Base-by-base conservation (phyloP, 2,113 vertebrate genomes). In the Cricetomys ansorgei region DNA sequence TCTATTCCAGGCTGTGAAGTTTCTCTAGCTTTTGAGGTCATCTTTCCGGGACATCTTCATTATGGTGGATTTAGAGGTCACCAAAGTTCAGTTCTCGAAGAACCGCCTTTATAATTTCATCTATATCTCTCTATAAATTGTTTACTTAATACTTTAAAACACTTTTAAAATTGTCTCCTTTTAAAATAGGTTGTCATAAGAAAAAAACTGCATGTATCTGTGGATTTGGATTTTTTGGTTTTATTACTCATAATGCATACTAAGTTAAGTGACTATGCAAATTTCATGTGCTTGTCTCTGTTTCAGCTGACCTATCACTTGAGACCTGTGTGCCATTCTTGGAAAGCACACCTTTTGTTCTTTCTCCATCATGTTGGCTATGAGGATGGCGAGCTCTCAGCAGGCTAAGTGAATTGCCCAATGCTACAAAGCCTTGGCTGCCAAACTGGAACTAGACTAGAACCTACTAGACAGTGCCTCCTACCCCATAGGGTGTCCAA, bases 1-100 rank as follows among this genome's bases (percentile, higher is more conserved):
- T 67, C 70, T 75, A 12, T 84, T 92, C 89, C 88, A 53, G 50
- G 69, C 88, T 93, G 70, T 31, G 57, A 77, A 91, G 31, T 80
- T 92, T 85, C 81, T 89, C 31, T 69, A 91, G 50, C 40, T 70
- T 94, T 92, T 89, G 88, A 13, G 64, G 9, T 85, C 45, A 48
- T 45, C 1, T 45, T 88, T 70, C 37, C 23, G 19, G 72, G 88
- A 92, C 13, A 53, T 92, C 31, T 92, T 95, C 73, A 40, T n/a
- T 31, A 48, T 77, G 31, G 19, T 5, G 72, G 65, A 67, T 48
- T 85, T 84, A 50, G 13, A 69, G 11, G 48, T 40, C 3, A 85
- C 67, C 69, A 88, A 79, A 95, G 29, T 72, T 70, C 16, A 81
- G 48, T 29, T 93, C 11, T 76, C 43, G 7, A 8, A 57, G 86